A percentile compares a stretch with the other conserved stretches of the same genome.
These are phyloP conservation scores for Carabus problematicus DNA, from an alignment of 2,888 invertebrate genomes.

Conservation along the genomic window DNA sequence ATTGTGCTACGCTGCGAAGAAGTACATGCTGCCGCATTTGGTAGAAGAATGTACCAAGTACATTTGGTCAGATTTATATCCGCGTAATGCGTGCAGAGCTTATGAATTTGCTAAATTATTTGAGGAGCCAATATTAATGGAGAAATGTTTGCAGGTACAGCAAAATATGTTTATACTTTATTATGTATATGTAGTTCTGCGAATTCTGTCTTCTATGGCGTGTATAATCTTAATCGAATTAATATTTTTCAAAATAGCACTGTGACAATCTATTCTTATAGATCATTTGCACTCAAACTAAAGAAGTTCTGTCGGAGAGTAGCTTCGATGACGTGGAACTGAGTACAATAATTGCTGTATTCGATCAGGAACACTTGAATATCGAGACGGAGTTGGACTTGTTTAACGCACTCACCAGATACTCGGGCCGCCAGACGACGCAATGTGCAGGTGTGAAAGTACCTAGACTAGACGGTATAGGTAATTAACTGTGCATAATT, in stretches of 20 bases:
- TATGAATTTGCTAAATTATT: slow-evolving; percentile 87
- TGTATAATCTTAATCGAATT: slow-evolving; percentile 28
- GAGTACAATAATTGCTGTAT: slow-evolving; percentile 75
- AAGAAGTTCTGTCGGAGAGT: slow-evolving; percentile 75
- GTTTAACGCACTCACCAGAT: slow-evolving; percentile 76
- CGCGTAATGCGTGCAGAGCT: slow-evolving; percentile 83
- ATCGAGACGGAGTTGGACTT: slow-evolving; percentile 79
- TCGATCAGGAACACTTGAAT: slow-evolving; percentile 76
- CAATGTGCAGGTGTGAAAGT: slow-evolving; percentile 61
- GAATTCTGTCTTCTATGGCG: neutral
- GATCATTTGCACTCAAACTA: slow-evolving; percentile 80
- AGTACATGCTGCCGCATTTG: slow-evolving; percentile 84
- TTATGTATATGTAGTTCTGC: no score
- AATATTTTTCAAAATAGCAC: slow-evolving; percentile 32
- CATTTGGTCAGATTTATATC: slow-evolving; percentile 81
- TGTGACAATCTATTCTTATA: slow-evolving; percentile 53
- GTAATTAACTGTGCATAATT: slow-evolving; percentile 53
- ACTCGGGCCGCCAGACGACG: slow-evolving; percentile 66
- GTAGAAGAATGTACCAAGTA: slow-evolving; percentile 84
- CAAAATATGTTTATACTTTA: neutral
- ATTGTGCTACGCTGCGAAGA: slow-evolving; percentile 86
- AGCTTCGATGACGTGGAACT: slow-evolving; percentile 82
- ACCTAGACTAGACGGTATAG: slow-evolving; percentile 59
- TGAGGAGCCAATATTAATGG: slow-evolving; percentile 81
- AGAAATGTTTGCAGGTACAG: slow-evolving; percentile 76